These are phyloP conservation scores for Rhodophaea formosa DNA, from an alignment of 2,888 invertebrate genomes.

Conservation along the genomic window DNA sequence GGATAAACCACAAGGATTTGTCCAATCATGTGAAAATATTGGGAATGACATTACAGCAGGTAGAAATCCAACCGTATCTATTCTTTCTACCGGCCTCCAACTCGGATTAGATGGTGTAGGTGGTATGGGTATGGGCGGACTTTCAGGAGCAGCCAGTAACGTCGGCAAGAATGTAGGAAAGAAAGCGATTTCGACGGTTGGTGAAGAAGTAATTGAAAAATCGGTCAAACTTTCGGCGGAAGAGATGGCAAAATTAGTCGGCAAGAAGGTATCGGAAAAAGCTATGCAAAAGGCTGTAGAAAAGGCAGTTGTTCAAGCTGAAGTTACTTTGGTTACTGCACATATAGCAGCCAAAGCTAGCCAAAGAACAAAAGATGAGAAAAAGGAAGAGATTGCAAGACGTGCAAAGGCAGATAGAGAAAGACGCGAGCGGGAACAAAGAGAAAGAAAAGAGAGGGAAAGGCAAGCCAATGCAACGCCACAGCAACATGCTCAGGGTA, in stretches of 20 bases:
- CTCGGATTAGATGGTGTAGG: conserved; percentile 4
- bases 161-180: conserved; percentile 4
- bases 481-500: background rate
- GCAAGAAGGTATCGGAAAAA: conserved; percentile 8
- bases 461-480: background rate
- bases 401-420: background rate
- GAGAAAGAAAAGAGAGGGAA: background rate
- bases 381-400: background rate
- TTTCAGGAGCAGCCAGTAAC: conserved; percentile 6
- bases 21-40: conserved; percentile 2
- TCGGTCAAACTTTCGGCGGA: background rate
- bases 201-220: background rate
- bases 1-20: conserved; percentile 14
- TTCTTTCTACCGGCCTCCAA: conserved; percentile 10
- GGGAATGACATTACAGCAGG: conserved; percentile 3
- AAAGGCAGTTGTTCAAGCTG: conserved; percentile 4
- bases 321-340: conserved; percentile 5
- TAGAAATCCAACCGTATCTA: conserved; percentile 5
- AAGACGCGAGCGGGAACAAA: background rate
- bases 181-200: background rate
- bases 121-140: conserved; percentile 6
- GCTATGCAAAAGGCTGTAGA: conserved; percentile 5
- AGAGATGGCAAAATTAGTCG: conserved; percentile 8
- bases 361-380: conserved; percentile 1
- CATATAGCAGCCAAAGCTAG: background rate